Evolutionary conservation across 1,140 invertebrate species (phyloP).

Genomic region (Drosophila novamexicana): DNA sequence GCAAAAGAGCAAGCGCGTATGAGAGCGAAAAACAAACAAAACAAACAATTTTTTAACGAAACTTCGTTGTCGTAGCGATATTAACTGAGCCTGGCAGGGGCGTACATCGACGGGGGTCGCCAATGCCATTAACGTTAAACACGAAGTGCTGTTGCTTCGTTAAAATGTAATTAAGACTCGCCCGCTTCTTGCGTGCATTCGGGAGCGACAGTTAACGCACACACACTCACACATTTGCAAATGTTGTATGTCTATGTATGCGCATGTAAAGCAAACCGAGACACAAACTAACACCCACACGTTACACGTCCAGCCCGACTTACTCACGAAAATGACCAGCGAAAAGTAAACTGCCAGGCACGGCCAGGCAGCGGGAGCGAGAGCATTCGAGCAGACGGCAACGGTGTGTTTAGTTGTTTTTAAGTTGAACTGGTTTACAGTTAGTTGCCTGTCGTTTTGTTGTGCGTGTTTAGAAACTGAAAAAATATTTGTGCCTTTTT

Average conservation of each 20-base stretch:
- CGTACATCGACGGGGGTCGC: slow-evolving; percentile 47
- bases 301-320: slow-evolving; percentile 38
- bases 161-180: slow-evolving; percentile 79
- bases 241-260: neutral
- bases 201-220: slow-evolving; percentile 27
- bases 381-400: slow-evolving; percentile 23
- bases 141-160: slow-evolving; percentile 47
- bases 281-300: slow-evolving; percentile 36
- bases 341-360: slow-evolving; percentile 49
- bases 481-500: slow-evolving; percentile 49
- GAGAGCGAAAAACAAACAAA: slow-evolving; percentile 72
- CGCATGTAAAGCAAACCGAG: slow-evolving; percentile 17
- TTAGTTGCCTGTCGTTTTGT: slow-evolving; percentile 40
- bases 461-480: slow-evolving; percentile 64
- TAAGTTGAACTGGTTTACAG: slow-evolving; percentile 81
- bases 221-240: slow-evolving; percentile 12
- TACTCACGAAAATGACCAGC: slow-evolving; percentile 76
- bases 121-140: slow-evolving; percentile 38
- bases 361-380: slow-evolving; percentile 10
- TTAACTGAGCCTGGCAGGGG: slow-evolving; percentile 56
- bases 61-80: slow-evolving; percentile 66
- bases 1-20: slow-evolving; percentile 11
- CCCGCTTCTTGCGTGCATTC: slow-evolving; percentile 62
- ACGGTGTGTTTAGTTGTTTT: slow-evolving; percentile 72
- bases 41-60: slow-evolving; percentile 67